phyloP scores from a whole-genome alignment of 2,113 vertebrate species.

The Nettapus auritus region DNA sequence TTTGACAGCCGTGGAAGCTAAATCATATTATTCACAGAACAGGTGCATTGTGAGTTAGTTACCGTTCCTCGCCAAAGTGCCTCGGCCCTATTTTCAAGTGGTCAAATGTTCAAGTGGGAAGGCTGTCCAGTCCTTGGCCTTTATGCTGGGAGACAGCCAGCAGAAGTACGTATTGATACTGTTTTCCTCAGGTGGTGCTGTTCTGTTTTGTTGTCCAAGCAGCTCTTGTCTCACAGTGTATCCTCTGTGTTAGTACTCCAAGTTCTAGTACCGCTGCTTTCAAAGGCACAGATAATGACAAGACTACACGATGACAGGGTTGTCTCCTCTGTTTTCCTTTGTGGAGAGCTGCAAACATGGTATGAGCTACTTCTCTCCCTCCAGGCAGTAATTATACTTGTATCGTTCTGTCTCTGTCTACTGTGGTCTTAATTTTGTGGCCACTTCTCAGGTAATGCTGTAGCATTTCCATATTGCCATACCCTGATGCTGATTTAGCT shows the following conservation, averaged over 20 bases:
- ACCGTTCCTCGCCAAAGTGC: background rate
- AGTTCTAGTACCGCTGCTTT: background rate
- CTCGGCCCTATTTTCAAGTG: background rate
- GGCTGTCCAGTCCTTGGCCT: background rate
- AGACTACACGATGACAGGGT: background rate
- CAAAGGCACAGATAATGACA: background rate
- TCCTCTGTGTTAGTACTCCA: background rate
- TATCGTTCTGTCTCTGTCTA: background rate
- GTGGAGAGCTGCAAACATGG: background rate
- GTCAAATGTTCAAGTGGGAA: background rate
- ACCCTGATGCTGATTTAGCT: background rate
- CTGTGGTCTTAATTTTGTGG: background rate
- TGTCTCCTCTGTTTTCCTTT: background rate
- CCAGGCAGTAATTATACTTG: background rate
- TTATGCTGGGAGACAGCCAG: background rate
- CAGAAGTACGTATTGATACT: background rate
- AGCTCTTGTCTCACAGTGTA: background rate
- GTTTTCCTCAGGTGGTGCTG: background rate
- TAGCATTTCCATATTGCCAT: background rate
- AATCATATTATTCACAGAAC: constrained; percentile 22
- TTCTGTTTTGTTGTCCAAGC: background rate
- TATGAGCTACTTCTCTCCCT: background rate
- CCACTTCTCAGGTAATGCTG: background rate
- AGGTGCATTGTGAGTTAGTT: background rate
- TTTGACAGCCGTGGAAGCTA: constrained; percentile 33